Conservation (phyloP, 2,113 vertebrate species). For the Sialia sialis region DNA sequence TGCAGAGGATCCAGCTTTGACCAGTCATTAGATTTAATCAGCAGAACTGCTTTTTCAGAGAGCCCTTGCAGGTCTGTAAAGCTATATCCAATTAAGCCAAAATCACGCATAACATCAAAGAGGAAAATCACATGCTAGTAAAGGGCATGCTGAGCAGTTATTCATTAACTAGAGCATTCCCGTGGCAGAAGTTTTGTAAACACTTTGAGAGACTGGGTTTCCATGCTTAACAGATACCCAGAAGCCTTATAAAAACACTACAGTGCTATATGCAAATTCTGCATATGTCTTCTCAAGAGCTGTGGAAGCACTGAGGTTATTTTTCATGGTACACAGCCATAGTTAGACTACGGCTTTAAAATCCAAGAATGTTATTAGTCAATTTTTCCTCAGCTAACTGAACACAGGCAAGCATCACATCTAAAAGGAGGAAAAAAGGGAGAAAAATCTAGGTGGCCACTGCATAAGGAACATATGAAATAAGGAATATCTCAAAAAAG, state of each 20-base stretch:
- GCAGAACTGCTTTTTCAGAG: not conserved
- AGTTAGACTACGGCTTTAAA: not conserved
- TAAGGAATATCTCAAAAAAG: not conserved
- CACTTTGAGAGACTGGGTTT: not conserved
- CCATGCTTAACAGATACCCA: not conserved
- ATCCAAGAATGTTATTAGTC: not conserved
- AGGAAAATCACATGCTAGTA: constrained; percentile 46
- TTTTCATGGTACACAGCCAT: not conserved
- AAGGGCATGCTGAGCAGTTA: constrained; percentile 14
- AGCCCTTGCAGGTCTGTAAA: constrained; percentile 7
- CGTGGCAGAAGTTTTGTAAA: constrained; percentile 11
- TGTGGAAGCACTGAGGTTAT: not conserved
- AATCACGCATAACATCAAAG: constrained; percentile 47
- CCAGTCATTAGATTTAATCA: constrained; percentile 39
- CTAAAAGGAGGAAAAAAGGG: not conserved
- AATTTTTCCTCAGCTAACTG: not conserved
- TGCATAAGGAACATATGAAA: not conserved
- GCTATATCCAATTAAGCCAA: constrained; percentile 30
- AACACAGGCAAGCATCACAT: not conserved
- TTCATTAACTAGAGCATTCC: constrained; percentile 57
- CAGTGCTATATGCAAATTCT: not conserved
- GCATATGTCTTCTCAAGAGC: not conserved
- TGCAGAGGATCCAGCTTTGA: constrained; percentile 4
- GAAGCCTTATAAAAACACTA: not conserved
- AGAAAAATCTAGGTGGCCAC: not conserved